Percentiles rank a stretch among this genome's conserved stretches.
These are phyloP conservation scores for Takifugu bimaculatus DNA, from an alignment of 2,113 vertebrate species.

Conservation along the genomic window DNA sequence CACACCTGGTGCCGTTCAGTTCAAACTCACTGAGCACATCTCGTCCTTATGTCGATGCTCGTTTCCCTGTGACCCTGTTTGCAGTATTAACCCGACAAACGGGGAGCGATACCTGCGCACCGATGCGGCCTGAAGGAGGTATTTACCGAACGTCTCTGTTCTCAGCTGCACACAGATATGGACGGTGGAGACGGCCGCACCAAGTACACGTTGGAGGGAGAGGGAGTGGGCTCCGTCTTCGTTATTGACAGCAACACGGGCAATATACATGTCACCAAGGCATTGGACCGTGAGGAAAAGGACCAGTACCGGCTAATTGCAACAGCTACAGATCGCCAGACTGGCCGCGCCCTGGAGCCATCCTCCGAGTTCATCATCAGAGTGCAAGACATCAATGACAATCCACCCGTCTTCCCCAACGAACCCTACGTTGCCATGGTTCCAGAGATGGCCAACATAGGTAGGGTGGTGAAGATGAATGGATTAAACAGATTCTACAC, in stretches of 20 bases:
- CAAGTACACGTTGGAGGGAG: constrained; percentile 83
- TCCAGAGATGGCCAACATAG: constrained; percentile 87
- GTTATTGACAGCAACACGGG: constrained; percentile 86
- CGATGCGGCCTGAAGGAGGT: constrained; percentile 18
- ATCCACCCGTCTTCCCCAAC: constrained; percentile 81
- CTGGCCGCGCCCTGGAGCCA: constrained; percentile 82
- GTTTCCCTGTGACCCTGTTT: constrained; percentile 38
- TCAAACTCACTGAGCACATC: constrained; percentile 46
- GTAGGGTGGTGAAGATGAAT: constrained; percentile 36
- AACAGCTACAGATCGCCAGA: constrained; percentile 81
- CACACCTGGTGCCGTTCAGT: constrained; percentile 68
- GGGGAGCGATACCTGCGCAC: constrained; percentile 33
- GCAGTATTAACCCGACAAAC: constrained; percentile 22
- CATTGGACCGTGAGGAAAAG: constrained; percentile 87
- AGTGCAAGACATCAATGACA: constrained; percentile 91
- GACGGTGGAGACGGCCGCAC: constrained; percentile 83
- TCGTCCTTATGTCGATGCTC: constrained; percentile 30
- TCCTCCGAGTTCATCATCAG: constrained; percentile 88
- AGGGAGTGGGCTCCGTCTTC: constrained; percentile 88
- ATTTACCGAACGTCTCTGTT: constrained; percentile 7
- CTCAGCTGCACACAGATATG: constrained; percentile 86
- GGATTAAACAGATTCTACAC: too few relatives aligned
- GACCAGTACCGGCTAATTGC: constrained; percentile 85
- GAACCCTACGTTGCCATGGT: constrained; percentile 83
- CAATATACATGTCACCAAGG: constrained; percentile 89